phyloP scores from a whole-genome alignment of 2,888 invertebrate species.

The Imbricaverruca yamaguchii region DNA sequence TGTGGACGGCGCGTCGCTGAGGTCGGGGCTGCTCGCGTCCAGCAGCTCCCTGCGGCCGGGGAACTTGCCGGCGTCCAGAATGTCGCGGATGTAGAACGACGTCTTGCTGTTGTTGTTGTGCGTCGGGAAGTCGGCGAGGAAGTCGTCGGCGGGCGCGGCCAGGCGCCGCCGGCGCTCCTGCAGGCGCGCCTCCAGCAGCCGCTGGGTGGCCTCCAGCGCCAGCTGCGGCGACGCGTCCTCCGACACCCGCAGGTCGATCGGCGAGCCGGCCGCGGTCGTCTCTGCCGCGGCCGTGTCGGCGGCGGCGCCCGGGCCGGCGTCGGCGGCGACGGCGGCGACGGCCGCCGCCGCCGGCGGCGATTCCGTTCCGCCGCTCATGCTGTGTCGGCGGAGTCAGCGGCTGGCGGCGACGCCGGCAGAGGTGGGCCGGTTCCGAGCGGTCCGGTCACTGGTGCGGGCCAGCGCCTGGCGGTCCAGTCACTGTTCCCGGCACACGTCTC shows the following conservation, averaged over 20 bases:
- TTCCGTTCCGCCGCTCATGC: constrained; percentile 19
- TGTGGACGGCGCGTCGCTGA: constrained; percentile 4
- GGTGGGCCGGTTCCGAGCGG: too few species aligned
- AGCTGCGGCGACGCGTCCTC: background rate
- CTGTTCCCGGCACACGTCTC: background rate
- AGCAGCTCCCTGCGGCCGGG: constrained; percentile 28
- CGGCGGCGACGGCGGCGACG: constrained; percentile 15
- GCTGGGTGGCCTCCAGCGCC: background rate
- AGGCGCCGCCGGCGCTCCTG: background rate
- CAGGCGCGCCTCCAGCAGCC: background rate
- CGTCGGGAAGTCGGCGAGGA: background rate
- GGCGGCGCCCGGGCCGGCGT: constrained; percentile 24
- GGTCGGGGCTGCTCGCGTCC: constrained; percentile 24
- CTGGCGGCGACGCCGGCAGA: background rate
- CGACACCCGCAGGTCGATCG: background rate
- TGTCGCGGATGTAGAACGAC: constrained; percentile 33
- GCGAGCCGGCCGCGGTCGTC: background rate
- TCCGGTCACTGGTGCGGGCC: too few species aligned
- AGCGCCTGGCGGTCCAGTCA: too few species aligned
- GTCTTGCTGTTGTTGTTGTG: constrained; percentile 29
- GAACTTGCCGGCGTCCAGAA: constrained; percentile 32
- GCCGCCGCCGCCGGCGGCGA: constrained; percentile 26
- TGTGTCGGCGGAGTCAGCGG: background rate
- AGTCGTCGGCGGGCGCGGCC: background rate
- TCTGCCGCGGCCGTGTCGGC: constrained; percentile 17